Evolutionary conservation across 1,140 invertebrate species (phyloP).

Genomic region (Chrysoperla carnea): DNA sequence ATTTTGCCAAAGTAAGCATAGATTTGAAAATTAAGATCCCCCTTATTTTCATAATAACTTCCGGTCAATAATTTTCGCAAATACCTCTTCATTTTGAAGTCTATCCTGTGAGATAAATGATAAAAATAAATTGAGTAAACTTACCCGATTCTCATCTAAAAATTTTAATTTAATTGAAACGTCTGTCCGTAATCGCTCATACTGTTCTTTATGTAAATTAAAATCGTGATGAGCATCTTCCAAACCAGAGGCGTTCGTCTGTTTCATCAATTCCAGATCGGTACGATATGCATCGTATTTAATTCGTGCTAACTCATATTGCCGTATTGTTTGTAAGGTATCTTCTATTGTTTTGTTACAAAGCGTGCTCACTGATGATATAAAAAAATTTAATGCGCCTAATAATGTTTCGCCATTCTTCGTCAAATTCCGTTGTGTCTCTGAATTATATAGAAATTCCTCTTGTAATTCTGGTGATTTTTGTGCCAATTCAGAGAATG

Average conservation of each 20-base stretch:
- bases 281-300: constrained; percentile 95
- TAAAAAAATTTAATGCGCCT: constrained; percentile 88
- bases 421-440: constrained; percentile 82
- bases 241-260: constrained; percentile 39
- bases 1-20: no score
- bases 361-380: constrained; percentile 84
- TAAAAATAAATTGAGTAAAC: constrained; percentile 10
- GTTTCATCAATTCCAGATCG: constrained; percentile 65
- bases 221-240: constrained; percentile 71
- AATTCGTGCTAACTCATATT: constrained; percentile 83
- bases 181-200: constrained; percentile 80
- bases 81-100: no score
- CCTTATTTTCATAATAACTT: no score
- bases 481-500: constrained; percentile 89
- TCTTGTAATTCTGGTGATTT: constrained; percentile 89
- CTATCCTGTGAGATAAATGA: no score
- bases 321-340: constrained; percentile 78
- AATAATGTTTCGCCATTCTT: constrained; percentile 88
- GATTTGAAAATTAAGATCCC: no score
- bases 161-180: constrained; percentile 92
- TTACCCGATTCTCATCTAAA: constrained; percentile 89
- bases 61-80: no score
- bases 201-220: constrained; percentile 69
- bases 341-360: constrained; percentile 96
- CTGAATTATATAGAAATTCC: constrained; percentile 88